A percentile compares a stretch with the other conserved stretches of the same genome.
Conservation (phyloP, 2,113 vertebrate species). For the Barnardius zonarius region DNA sequence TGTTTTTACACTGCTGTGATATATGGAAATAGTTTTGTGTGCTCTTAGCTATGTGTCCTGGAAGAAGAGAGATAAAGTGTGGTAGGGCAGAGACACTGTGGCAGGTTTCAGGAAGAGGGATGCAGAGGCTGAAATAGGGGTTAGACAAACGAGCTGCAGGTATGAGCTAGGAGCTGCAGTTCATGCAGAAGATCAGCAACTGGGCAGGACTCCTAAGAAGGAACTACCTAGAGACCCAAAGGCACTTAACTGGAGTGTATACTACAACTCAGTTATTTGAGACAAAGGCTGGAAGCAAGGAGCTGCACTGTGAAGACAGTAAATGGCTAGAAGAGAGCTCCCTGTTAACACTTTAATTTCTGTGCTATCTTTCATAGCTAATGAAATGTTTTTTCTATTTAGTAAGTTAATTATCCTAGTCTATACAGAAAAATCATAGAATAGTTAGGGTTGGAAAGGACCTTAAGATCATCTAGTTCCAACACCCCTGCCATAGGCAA, state of each 20-base stretch:
- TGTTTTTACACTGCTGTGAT: neutral
- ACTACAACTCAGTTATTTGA: neutral
- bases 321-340: neutral
- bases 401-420: neutral
- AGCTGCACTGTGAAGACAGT: neutral
- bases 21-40: neutral
- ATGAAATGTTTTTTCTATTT: neutral
- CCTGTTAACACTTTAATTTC: neutral
- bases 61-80: neutral
- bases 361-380: neutral
- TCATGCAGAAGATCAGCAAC: neutral
- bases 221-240: neutral
- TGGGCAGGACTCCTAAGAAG: neutral
- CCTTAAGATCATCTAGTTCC: no score
- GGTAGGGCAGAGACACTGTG: neutral
- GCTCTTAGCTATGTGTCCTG: neutral
- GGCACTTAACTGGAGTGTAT: neutral
- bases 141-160: neutral
- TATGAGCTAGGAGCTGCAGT: neutral
- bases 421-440: neutral
- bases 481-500: no score
- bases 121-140: neutral
- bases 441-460: no score
- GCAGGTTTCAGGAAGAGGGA: neutral
- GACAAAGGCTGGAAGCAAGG: neutral